These are phyloP conservation scores for Botia almorhae DNA, from an alignment of 2,797 vertebrate genomes.

Conservation along the genomic window DNA sequence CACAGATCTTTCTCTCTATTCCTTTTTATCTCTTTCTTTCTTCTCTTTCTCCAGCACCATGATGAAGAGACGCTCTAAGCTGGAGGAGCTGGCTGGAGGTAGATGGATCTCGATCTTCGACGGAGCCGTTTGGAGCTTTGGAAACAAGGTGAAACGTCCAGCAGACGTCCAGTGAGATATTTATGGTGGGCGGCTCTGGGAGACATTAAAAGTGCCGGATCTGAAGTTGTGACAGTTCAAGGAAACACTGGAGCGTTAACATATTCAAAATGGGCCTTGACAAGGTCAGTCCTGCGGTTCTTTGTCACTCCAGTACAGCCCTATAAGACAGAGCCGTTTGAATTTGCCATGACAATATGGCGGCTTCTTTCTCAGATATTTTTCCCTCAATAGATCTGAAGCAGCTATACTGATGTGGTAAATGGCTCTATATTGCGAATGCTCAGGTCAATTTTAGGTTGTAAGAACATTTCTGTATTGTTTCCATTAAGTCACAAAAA, in stretches of 20 bases:
- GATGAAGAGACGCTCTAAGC: slow-evolving; percentile 35
- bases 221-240: slow-evolving; percentile 83
- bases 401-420: slow-evolving; percentile 6
- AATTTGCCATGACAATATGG: slow-evolving; percentile 61
- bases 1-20: slow-evolving; percentile 43
- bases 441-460: neutral
- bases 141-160: slow-evolving; percentile 57
- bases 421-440: neutral
- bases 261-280: slow-evolving; percentile 76
- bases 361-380: slow-evolving; percentile 14
- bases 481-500: too few species aligned
- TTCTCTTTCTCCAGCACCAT: slow-evolving; percentile 20
- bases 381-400: neutral
- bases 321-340: slow-evolving; percentile 68
- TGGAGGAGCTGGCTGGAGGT: neutral
- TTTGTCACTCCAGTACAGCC: slow-evolving; percentile 71
- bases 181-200: slow-evolving; percentile 60
- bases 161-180: slow-evolving; percentile 46
- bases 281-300: slow-evolving; percentile 79
- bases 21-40: slow-evolving; percentile 35
- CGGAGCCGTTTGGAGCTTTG: slow-evolving; percentile 54
- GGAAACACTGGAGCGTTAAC: slow-evolving; percentile 75
- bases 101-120: slow-evolving; percentile 28
- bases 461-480: too few species aligned
- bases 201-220: slow-evolving; percentile 75